Base-by-base conservation (phyloP, 23 tunicate genomes). In the Trididemnum nubilum region DNA sequence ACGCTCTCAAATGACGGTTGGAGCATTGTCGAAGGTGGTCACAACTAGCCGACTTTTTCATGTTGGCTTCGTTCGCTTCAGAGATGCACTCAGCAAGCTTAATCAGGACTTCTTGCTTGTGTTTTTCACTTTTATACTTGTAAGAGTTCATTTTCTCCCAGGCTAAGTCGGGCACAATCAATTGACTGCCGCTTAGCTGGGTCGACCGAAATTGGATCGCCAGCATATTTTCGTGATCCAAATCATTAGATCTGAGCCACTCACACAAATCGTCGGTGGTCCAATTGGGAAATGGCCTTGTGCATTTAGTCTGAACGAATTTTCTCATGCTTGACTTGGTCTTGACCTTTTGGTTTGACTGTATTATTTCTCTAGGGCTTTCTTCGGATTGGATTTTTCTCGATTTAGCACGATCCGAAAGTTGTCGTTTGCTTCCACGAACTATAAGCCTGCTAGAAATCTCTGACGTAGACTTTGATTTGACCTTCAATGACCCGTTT, bases 181-280 rank as follows among this genome's bases (percentile, higher is more conserved):
- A 29, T 25, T 85, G 81, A 0, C 73, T 31, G 19, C 88, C 88
- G 39, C 36, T 36, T 28, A 77, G 28, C 33, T 51, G 67, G n/a
- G 82, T 9, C 21, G 34, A 30, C 2, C 78, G 82, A 31, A 85
- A 77, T 51, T 85, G 88, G 1, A 15, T 40, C 0, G 82, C 34
- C 19, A 85, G 77, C 7, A 26, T 32, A 1, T n/a, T 54, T 4
- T 85, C 77, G 51, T 61, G 51, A 67, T 85, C 88, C 39, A 85
- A 67, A 36, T 18, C 32, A 34, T 85, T 76, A 1, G 51, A n/a
- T 30, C 49, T 44, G 15, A 85, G 64, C 82, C 88, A 85, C 24
- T 85, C 88, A 32, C 88, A 85, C 44, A 66, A 44, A 59, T 85
- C 88, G 15, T 65, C 76, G 28, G 82, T 85, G 3, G 88, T 25